Evolutionary conservation across 2,888 invertebrate genomes (phyloP).

Genomic region (Zhuqinia jingwanae): DNA sequence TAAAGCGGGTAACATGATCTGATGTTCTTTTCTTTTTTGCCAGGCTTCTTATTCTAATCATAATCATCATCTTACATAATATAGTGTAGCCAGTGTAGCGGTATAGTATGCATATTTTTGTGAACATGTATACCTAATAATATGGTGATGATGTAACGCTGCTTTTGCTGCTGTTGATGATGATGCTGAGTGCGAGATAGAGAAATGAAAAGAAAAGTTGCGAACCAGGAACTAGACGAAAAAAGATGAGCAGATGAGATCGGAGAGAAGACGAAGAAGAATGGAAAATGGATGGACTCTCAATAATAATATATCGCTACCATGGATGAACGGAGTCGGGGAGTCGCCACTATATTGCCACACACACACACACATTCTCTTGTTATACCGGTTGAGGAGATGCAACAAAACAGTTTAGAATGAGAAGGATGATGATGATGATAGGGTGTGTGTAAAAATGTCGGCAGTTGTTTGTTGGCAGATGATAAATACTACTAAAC

Average conservation of each 20-base stretch:
- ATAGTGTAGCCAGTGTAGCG: too few species aligned
- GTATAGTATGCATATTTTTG: neutral
- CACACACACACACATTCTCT: neutral
- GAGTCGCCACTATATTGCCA: neutral
- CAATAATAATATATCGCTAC: too few species aligned
- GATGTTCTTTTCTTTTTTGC: neutral
- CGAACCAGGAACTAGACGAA: slow-evolving; percentile 33
- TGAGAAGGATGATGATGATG: neutral
- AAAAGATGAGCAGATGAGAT: too few species aligned
- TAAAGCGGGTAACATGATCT: neutral
- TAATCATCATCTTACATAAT: neutral
- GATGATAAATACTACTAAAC: neutral
- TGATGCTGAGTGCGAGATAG: neutral
- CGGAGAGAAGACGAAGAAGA: too few species aligned
- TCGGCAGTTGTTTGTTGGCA: neutral
- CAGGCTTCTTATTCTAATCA: neutral
- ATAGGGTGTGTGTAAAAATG: neutral
- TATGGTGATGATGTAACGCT: too few species aligned
- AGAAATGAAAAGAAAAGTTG: slow-evolving; percentile 52
- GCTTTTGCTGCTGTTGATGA: neutral
- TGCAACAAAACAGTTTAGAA: neutral
- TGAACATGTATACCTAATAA: neutral
- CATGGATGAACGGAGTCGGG: neutral
- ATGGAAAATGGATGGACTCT: too few species aligned
- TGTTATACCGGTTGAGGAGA: neutral